These are phyloP conservation scores for Isurus oxyrinchus DNA, from an alignment of 2,113 vertebrate species.

Conservation along the genomic window DNA sequence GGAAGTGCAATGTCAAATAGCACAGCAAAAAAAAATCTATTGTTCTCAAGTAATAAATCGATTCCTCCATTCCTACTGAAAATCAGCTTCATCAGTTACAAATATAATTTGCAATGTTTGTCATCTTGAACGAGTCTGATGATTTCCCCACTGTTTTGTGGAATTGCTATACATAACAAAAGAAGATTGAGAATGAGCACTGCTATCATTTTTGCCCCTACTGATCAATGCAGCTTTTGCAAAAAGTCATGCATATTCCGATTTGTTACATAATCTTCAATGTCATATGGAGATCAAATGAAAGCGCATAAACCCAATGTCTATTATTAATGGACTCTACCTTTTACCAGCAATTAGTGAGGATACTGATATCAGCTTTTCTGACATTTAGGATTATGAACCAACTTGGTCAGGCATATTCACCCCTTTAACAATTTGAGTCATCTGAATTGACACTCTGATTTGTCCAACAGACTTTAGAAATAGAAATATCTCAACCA, in stretches of 20 bases:
- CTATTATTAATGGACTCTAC: no score
- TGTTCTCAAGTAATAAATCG: background rate
- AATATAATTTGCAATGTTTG: background rate
- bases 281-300: background rate
- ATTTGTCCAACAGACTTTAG: background rate
- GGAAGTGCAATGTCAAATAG: background rate
- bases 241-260: background rate
- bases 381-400: background rate
- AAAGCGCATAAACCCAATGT: background rate
- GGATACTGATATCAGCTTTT: background rate
- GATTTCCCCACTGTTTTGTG: background rate
- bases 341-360: background rate
- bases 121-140: background rate
- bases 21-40: background rate
- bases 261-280: background rate
- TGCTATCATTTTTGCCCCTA: background rate
- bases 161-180: background rate
- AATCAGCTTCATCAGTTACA: background rate
- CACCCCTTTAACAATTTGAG: background rate
- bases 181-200: background rate
- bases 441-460: background rate
- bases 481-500: background rate
- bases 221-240: background rate
- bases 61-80: background rate
- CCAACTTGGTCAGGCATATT: no score